Evolutionary conservation across 2,113 vertebrate genomes (phyloP), one percentile per base, ranked within the genome.

Genomic region (Malurus elegans): DNA sequence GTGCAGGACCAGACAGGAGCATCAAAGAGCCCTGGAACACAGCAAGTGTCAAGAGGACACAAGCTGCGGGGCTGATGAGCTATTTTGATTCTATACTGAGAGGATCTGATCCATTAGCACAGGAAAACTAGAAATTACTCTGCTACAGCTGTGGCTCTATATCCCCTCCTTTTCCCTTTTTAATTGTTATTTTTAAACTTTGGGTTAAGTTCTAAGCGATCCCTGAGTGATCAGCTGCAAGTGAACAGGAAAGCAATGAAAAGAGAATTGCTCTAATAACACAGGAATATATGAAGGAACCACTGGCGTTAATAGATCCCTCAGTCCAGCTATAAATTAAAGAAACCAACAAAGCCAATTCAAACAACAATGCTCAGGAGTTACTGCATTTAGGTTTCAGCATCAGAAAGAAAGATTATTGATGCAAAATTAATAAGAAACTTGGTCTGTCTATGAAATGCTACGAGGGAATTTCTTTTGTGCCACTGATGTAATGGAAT

Each of bases 361-460:
- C 32, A 76, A 88, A 79, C 21, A 31, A 44, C 53, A 67, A 18
- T 0, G 21, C 45, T 54, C 50, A 18, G 34, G 73, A 89, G 14
- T 65, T 32, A 62, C 0, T 50, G 32, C 32, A 18, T 36, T 72
- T 66, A 25, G 60, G 31, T 76, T 74, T 25, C 56, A 31, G 65
- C 70, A 89, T 47, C 53, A 51, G 62, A 54, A 90, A 9, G 10
- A n/a, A 78, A 72, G 17, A 48, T 10, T n/a, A 56, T 44, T 78
- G 85, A 72, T 76, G 66, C 64, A 86, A 93, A 95, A 94, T 91
- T 79, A 92, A 86, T 90, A 96, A 42, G 54, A 60, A 64, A 26
- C n/a, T 36, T 50, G 64, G 79, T 54, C 40, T 79, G 76, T 21
- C 51, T 34, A 20, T 67, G 62, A 90, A 95, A 90, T 3, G 54